Evolutionary conservation across 2,797 vertebrate genomes (phyloP), one percentile per base, ranked within the genome.

Genomic region (Vireo griseus): DNA sequence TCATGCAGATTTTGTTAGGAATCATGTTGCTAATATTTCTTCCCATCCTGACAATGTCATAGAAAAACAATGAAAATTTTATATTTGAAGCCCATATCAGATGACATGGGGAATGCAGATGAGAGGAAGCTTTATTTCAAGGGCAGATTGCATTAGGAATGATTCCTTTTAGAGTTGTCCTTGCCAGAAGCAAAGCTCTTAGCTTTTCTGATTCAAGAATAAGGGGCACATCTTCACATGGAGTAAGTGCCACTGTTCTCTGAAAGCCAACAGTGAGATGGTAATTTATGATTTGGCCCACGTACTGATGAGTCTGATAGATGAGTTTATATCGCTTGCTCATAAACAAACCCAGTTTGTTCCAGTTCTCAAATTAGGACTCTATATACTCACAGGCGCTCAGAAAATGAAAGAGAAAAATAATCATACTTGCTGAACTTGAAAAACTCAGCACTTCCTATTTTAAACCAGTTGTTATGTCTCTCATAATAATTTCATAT

Each of bases 1-100:
- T 93, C 86, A 73, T 79, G 87, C 90, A 95, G 94, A 96, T 95
- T 97, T 93, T 97, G 96, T 97, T 97, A 95, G 75, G 86, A 95
- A 94, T 96, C 95, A 75, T 93, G 93, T 96, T 93, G 83, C 88
- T 95, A 93, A 79, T 95, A 92, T 95, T 92, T 97, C 90, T 88
- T 95, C 69, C 57, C 18, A 11, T 95, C 94, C 88, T 62, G 88
- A 73, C 45, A 51, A 91, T 81, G 90, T 90, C 88, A 95, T 55
- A 90, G 86, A 93, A 96, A 94, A 96, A 94, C 90, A 91, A 86
- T 44, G 75, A 97, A 91, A 58, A 29, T 94, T 84, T 95, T 68
- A 62, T 84, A 92, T 95, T 96, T 96, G 88, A 97, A 96, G 82
- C 61, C 92, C 50, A 13, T 94, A 67, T 82, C 35, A 62, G 88